A percentile compares a stretch with the other conserved stretches of the same genome.
Evolutionary conservation across 2,888 invertebrate genomes (phyloP).

Genomic region (Tipula confusa): DNA sequence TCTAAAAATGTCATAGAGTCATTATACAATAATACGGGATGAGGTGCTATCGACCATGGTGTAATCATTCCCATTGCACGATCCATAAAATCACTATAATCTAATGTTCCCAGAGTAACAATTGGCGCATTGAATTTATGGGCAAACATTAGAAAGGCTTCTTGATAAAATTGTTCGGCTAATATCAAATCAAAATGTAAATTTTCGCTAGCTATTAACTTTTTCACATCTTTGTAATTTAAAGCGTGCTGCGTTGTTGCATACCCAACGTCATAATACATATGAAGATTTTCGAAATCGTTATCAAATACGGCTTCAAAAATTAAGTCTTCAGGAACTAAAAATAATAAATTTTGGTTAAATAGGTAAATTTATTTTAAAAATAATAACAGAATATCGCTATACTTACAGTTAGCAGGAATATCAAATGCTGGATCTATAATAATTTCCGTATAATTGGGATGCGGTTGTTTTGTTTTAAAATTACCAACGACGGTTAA

Average conservation of each 20-base stretch:
- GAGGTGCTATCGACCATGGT: conserved; percentile 52
- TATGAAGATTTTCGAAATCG: background rate
- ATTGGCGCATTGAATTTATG: conserved; percentile 49
- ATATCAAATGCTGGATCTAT: conserved; percentile 47
- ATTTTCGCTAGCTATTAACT: conserved; percentile 44
- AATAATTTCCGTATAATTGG: conserved; percentile 46
- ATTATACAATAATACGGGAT: conserved; percentile 46
- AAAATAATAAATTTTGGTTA: too few relatives aligned
- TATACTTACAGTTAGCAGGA: conserved; percentile 42
- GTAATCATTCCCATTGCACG: conserved; percentile 51
- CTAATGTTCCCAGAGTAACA: conserved; percentile 48
- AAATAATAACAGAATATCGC: background rate
- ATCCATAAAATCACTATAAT: conserved; percentile 50
- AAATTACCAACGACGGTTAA: conserved; percentile 43
- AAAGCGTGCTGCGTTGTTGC: background rate
- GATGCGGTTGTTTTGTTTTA: background rate
- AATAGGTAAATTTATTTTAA: background rate
- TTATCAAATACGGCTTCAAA: background rate
- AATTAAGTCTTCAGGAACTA: background rate
- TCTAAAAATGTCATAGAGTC: conserved; percentile 54
- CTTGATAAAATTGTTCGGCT: conserved; percentile 50
- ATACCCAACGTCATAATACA: background rate
- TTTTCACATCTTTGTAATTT: conserved; percentile 39
- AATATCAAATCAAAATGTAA: conserved; percentile 50
- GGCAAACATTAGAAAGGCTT: conserved; percentile 50